Percentiles rank a stretch among this genome's conserved stretches.
These are phyloP conservation scores for Ceriagrion tenellum DNA, from an alignment of 2,888 invertebrate genomes.

Conservation along the genomic window DNA sequence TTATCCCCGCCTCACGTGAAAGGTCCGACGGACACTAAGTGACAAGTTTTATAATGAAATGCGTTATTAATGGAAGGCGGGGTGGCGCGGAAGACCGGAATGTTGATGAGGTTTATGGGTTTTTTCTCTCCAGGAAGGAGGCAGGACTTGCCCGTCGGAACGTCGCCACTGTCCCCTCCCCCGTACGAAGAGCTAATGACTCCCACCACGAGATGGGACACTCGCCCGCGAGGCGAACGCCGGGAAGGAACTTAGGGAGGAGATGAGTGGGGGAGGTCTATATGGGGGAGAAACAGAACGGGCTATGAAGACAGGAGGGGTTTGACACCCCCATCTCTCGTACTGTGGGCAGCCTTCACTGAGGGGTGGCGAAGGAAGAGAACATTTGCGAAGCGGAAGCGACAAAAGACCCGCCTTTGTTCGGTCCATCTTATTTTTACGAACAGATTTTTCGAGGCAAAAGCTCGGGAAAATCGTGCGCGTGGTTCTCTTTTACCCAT, in stretches of 20 bases:
- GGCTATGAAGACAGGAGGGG: not conserved
- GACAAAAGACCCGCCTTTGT: conserved; percentile 34
- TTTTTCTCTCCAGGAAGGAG: not conserved
- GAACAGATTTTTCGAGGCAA: conserved; percentile 23
- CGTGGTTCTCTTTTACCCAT: not conserved
- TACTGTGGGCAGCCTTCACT: not conserved
- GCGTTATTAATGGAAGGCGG: conserved; percentile 52
- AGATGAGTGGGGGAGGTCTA: not conserved
- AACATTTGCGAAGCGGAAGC: not conserved
- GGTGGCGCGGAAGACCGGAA: not conserved
- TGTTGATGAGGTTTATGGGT: conserved; percentile 38
- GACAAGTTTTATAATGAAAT: conserved; percentile 55
- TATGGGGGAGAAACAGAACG: not conserved
- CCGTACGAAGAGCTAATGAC: conserved; percentile 29
- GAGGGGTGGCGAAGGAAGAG: conserved; percentile 6
- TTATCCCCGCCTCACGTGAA: not conserved
- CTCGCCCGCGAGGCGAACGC: not conserved
- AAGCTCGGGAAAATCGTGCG: conserved; percentile 7
- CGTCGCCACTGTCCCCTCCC: not conserved
- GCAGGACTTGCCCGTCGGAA: not conserved
- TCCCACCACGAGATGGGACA: not conserved
- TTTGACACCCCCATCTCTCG: not conserved
- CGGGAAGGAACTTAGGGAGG: not conserved
- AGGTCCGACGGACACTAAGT: conserved; percentile 40
- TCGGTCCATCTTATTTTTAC: conserved; percentile 5